Evolutionary conservation across 2,888 invertebrate genomes (phyloP).

Genomic region (Thyatira batis): DNA sequence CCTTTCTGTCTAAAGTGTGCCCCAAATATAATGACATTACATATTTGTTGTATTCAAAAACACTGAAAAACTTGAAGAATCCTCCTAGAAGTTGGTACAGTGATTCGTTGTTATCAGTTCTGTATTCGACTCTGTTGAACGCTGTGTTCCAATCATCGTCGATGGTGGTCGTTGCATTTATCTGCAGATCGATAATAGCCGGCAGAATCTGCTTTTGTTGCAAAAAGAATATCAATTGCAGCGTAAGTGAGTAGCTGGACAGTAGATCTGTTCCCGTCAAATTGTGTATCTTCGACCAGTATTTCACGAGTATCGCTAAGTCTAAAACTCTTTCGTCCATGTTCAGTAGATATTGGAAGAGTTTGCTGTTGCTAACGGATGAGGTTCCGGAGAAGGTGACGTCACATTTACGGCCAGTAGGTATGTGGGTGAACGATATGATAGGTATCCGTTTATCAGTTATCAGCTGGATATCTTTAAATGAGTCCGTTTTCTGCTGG

Average conservation of each 20-base stretch:
- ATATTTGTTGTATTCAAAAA: slow-evolving; percentile 19
- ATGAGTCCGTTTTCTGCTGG: slow-evolving; percentile 10
- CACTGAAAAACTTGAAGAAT: slow-evolving; percentile 28
- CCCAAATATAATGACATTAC: slow-evolving; percentile 35
- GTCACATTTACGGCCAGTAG: slow-evolving; percentile 16
- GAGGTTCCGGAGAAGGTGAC: slow-evolving; percentile 10
- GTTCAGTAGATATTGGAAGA: slow-evolving; percentile 21
- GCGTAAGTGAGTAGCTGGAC: not conserved
- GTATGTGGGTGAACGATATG: slow-evolving; percentile 11
- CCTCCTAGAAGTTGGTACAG: slow-evolving; percentile 22
- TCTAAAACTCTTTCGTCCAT: slow-evolving; percentile 15
- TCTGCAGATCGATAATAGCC: not conserved
- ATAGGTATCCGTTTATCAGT: not conserved
- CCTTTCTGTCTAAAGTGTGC: slow-evolving; percentile 6
- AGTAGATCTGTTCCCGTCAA: not conserved
- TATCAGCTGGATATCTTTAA: not conserved
- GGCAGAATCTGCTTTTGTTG: slow-evolving; percentile 12
- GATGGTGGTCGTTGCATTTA: not conserved
- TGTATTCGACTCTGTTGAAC: not conserved
- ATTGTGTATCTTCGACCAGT: slow-evolving; percentile 17
- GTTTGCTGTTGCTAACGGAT: not conserved
- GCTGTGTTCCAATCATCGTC: not conserved
- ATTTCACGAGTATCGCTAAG: slow-evolving; percentile 22
- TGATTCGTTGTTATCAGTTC: slow-evolving; percentile 7
- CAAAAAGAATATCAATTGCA: slow-evolving; percentile 10